Percentiles rank a stretch among this genome's conserved stretches.
These are phyloP conservation scores for Philereme transversata DNA, from an alignment of 2,888 invertebrate genomes.

Conservation along the genomic window DNA sequence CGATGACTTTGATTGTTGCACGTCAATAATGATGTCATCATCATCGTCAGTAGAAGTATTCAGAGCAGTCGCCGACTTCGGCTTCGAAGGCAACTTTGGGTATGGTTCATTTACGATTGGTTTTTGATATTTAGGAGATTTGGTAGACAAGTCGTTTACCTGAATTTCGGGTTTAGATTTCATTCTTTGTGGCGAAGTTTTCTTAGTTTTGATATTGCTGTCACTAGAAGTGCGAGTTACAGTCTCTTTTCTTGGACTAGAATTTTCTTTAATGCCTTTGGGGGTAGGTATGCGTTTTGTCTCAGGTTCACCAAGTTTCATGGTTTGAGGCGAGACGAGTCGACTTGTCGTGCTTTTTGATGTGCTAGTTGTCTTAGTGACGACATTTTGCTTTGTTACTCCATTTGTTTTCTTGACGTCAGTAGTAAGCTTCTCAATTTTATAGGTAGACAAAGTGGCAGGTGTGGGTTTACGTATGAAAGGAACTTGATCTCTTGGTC, in stretches of 20 bases:
- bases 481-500: slow-evolving; percentile 60
- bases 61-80: slow-evolving; percentile 78
- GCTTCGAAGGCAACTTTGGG: slow-evolving; percentile 67
- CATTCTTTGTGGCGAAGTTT: slow-evolving; percentile 69
- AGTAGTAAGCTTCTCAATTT: slow-evolving; percentile 55
- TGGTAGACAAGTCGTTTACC: slow-evolving; percentile 64
- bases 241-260: slow-evolving; percentile 63
- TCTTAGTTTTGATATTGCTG: slow-evolving; percentile 78
- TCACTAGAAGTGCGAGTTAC: slow-evolving; percentile 84
- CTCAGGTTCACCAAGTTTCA: slow-evolving; percentile 58
- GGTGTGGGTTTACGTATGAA: slow-evolving; percentile 61
- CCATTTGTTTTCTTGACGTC: slow-evolving; percentile 61
- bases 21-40: slow-evolving; percentile 87
- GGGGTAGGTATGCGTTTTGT: slow-evolving; percentile 60
- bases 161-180: slow-evolving; percentile 80
- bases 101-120: slow-evolving; percentile 55
- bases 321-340: slow-evolving; percentile 43
- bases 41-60: slow-evolving; percentile 81
- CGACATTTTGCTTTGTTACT: slow-evolving; percentile 58
- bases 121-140: slow-evolving; percentile 59
- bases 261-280: slow-evolving; percentile 63
- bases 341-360: slow-evolving; percentile 52
- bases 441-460: slow-evolving; percentile 53
- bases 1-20: slow-evolving; percentile 89
- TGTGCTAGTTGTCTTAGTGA: slow-evolving; percentile 48